phyloP scores from a whole-genome alignment of 1,140 invertebrate genomes.

The Caenorhabditis brenneri region DNA sequence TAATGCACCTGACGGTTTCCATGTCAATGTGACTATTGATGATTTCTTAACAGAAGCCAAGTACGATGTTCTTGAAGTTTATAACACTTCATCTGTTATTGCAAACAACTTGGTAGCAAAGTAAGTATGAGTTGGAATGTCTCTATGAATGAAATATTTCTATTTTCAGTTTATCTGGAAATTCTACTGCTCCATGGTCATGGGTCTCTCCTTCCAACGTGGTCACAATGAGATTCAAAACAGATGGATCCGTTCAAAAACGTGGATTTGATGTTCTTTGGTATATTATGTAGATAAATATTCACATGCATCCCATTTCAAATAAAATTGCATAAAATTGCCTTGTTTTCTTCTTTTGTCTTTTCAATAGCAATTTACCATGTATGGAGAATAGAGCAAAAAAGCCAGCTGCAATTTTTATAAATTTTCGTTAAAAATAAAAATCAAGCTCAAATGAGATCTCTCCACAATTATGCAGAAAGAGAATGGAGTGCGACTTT shows the following conservation, averaged over 20 bases:
- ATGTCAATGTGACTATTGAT: conserved; percentile 4
- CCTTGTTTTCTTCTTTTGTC: too few species aligned
- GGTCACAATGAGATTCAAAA: conserved; percentile 21
- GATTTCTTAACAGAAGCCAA: conserved; percentile 2
- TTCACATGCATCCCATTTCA: background rate
- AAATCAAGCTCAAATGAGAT: too few species aligned
- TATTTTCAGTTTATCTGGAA: conserved; percentile 7
- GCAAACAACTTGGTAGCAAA: background rate
- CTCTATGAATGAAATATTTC: background rate
- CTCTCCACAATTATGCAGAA: too few species aligned
- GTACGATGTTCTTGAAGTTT: conserved; percentile 4
- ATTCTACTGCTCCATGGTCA: background rate
- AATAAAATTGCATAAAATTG: too few species aligned
- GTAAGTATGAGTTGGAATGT: background rate
- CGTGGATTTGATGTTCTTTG: background rate
- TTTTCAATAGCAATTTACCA: too few species aligned
- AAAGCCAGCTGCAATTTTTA: too few species aligned
- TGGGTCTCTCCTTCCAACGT: background rate
- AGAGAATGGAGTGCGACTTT: too few species aligned
- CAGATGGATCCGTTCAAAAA: background rate
- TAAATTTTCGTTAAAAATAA: too few species aligned
- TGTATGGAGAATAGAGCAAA: too few species aligned
- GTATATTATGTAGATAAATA: background rate
- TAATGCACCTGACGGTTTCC: background rate
- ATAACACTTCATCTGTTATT: background rate